These are phyloP conservation scores for Dasyprocta punctata DNA, from an alignment of 2,113 vertebrate genomes.

Conservation along the genomic window DNA sequence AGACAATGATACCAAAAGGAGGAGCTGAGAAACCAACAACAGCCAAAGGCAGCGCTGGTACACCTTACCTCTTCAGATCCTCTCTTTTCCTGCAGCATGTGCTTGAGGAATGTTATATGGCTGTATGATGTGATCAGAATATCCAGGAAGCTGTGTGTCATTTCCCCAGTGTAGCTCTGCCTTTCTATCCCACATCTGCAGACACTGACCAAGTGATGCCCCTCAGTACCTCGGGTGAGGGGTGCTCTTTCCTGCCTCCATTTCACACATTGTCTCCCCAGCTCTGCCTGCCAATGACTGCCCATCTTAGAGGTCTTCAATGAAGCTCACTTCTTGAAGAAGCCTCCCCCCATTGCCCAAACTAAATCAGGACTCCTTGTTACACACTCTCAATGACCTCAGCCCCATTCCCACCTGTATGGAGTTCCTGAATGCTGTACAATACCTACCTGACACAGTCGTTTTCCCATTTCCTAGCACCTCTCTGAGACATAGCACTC, in stretches of 20 bases:
- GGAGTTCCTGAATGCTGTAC: neutral
- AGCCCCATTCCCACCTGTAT: neutral
- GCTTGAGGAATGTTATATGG: too few species aligned
- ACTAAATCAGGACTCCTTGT: neutral
- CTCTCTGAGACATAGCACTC: neutral
- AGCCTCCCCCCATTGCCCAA: neutral
- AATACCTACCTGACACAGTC: neutral
- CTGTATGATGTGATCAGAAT: neutral
- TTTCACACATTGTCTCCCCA: neutral
- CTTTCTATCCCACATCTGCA: accelerated
- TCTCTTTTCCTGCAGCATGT: neutral
- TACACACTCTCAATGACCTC: neutral
- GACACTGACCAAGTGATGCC: accelerated
- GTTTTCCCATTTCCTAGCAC: neutral
- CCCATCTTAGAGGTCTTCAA: neutral
- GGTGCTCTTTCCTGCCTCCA: neutral
- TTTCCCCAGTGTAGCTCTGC: neutral
- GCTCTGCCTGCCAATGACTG: neutral
- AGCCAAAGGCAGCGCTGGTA: neutral
- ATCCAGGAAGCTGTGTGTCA: neutral
- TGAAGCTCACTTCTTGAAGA: neutral
- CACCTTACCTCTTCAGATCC: too few species aligned
- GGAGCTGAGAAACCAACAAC: neutral
- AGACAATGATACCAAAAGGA: neutral
- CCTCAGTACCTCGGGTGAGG: accelerated